phyloP scores from a whole-genome alignment of 2,113 vertebrate species.

The Saccopteryx leptura region DNA sequence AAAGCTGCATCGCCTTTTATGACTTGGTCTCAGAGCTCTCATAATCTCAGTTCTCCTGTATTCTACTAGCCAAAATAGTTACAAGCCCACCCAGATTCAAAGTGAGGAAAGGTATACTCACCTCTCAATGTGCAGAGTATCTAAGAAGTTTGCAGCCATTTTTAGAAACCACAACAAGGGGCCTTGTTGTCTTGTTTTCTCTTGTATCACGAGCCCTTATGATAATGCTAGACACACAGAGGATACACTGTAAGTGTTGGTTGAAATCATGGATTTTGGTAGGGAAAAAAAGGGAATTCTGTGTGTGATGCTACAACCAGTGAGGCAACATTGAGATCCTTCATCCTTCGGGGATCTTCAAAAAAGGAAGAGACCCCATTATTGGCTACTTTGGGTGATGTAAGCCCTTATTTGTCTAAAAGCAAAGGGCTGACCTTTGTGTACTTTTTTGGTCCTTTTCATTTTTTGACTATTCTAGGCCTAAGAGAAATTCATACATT shows the following conservation, averaged over 20 bases:
- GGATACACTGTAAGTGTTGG: neutral
- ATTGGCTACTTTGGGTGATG: neutral
- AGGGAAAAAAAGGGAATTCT: neutral
- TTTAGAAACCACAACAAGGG: neutral
- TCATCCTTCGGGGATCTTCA: neutral
- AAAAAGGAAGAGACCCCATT: neutral
- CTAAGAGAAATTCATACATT: neutral
- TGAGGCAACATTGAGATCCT: neutral
- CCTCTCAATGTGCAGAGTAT: neutral
- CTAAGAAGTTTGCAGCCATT: neutral
- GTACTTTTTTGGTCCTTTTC: neutral
- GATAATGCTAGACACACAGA: neutral
- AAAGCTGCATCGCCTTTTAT: neutral
- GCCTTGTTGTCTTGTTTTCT: neutral
- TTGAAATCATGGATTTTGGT: neutral
- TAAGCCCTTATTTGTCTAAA: neutral
- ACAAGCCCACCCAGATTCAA: neutral
- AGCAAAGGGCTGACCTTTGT: neutral
- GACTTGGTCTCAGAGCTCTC: neutral
- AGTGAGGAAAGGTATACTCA: neutral
- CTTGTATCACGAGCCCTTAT: neutral
- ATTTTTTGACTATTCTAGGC: neutral
- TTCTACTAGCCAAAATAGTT: neutral
- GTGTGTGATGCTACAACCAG: neutral
- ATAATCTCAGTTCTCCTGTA: neutral